A percentile compares a stretch with the other conserved stretches of the same genome.
These are phyloP conservation scores for Ptiloglossa arizonensis DNA, from an alignment of 1,140 invertebrate species.

Conservation along the genomic window DNA sequence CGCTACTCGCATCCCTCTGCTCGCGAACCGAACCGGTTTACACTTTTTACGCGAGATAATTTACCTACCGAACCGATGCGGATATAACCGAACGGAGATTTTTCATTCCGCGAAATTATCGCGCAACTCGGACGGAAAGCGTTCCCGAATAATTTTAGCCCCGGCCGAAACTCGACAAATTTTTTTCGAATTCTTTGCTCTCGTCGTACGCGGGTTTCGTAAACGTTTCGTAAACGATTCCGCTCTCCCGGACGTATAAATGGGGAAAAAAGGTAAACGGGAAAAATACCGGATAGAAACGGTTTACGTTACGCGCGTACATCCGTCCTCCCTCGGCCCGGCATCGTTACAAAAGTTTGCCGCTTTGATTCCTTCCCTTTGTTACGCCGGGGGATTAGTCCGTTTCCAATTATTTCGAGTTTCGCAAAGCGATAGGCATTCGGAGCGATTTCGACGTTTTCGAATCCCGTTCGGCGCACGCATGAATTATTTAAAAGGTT, in stretches of 20 bases:
- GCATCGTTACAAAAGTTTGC: conserved; percentile 47
- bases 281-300: conserved; percentile 5
- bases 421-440: conserved; percentile 27
- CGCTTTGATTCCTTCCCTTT: conserved; percentile 56
- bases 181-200: conserved; percentile 20
- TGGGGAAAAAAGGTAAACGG: conserved; percentile 3
- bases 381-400: conserved; percentile 54
- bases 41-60: no score
- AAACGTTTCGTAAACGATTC: conserved; percentile 38
- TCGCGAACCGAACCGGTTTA: no score
- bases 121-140: no score
- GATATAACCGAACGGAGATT: no score
- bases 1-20: neutral
- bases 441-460: neutral
- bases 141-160: conserved; percentile 43
- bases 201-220: conserved; percentile 10
- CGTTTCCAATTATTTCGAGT: conserved; percentile 53
- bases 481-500: conserved; percentile 30
- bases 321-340: neutral
- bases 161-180: conserved; percentile 35
- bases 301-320: neutral
- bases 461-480: neutral
- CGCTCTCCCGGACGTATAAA: conserved; percentile 38
- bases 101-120: conserved; percentile 20
- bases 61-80: no score